Evolutionary conservation across 2,113 vertebrate genomes (phyloP).

Genomic region (Psammodynastes pulverulentus): DNA sequence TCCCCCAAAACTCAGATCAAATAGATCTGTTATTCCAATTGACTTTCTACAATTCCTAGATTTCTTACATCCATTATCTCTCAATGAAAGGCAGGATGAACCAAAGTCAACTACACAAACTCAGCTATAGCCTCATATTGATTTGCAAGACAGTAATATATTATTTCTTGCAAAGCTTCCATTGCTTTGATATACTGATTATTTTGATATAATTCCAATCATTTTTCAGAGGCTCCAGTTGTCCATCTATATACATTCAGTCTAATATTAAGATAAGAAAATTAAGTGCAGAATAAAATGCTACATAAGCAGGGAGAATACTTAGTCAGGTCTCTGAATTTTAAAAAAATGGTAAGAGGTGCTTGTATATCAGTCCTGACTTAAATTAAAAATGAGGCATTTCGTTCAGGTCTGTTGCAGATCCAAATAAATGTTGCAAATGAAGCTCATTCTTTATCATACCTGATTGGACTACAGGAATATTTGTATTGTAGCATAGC

Average conservation of each 20-base stretch:
- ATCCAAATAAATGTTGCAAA: conserved; percentile 28
- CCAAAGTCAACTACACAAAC: background rate
- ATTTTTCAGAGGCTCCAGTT: background rate
- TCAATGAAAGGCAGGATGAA: conserved; percentile 16
- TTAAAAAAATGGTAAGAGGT: conserved; percentile 20
- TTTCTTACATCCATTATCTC: conserved; percentile 1
- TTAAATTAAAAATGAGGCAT: conserved; percentile 3
- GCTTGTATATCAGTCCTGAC: conserved; percentile 15
- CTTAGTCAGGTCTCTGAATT: background rate
- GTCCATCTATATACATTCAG: background rate
- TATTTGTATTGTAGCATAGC: conserved; percentile 26
- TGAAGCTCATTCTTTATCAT: conserved; percentile 34
- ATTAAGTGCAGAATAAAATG: background rate
- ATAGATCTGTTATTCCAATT: conserved; percentile 12
- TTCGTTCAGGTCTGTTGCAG: conserved; percentile 29
- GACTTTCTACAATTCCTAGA: conserved; percentile 20
- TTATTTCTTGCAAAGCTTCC: background rate
- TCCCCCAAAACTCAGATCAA: conserved; percentile 3
- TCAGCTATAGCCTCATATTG: background rate
- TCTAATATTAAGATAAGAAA: background rate
- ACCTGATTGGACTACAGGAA: conserved; percentile 19
- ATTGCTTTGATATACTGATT: background rate
- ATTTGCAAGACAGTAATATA: background rate
- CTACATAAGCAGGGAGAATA: background rate
- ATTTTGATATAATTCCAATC: background rate